These are phyloP conservation scores for Amazona vittata DNA, from an alignment of 2,113 vertebrate genomes.

Conservation along the genomic window DNA sequence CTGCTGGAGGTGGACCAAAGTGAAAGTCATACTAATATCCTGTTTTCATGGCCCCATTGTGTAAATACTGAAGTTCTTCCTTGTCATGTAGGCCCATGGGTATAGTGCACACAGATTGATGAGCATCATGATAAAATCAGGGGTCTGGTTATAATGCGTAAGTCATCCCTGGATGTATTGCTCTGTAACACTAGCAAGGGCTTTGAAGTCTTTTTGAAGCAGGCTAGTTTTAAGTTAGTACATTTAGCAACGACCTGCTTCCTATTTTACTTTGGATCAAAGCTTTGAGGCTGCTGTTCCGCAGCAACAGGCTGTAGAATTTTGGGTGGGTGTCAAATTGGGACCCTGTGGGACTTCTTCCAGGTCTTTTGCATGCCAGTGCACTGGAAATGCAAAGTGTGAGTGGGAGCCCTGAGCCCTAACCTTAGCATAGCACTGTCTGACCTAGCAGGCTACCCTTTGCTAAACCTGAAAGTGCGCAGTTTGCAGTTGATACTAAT, in stretches of 20 bases:
- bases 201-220: conserved; percentile 13
- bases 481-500: neutral
- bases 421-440: fast-evolving
- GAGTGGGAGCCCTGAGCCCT: fast-evolving
- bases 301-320: neutral
- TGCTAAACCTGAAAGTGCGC: neutral
- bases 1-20: neutral
- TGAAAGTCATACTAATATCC: neutral
- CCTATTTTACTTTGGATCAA: neutral
- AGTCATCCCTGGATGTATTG: neutral
- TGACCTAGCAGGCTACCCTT: neutral
- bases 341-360: neutral
- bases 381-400: neutral
- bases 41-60: neutral
- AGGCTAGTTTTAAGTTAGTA: neutral
- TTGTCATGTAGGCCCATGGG: neutral
- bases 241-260: neutral
- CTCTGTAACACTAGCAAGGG: neutral
- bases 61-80: neutral
- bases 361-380: neutral
- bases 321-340: neutral
- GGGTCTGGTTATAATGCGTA: neutral
- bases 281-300: neutral
- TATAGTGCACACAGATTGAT: neutral
- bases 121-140: neutral